phyloP scores from a whole-genome alignment of 2,888 invertebrate genomes.

The Didymodactylos carnosus region DNA sequence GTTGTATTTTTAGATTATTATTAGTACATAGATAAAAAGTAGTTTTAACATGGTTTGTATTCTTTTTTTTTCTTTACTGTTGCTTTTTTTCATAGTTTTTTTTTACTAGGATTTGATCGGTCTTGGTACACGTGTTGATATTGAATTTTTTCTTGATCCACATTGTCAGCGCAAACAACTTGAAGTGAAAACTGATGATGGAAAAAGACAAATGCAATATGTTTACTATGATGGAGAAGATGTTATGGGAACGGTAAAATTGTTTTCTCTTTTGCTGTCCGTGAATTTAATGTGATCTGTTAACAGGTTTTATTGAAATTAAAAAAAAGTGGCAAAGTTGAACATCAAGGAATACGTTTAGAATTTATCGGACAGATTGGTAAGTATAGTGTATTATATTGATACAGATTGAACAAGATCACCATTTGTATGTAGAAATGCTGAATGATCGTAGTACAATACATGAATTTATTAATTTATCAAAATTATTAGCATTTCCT shows the following conservation, averaged over 20 bases:
- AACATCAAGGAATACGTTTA: slow-evolving; percentile 97
- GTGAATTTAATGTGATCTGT: slow-evolving; percentile 2
- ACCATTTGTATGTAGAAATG: slow-evolving; percentile 49
- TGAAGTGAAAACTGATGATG: slow-evolving; percentile 3
- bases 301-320: slow-evolving; percentile 68
- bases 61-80: not conserved
- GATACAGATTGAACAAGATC: no score
- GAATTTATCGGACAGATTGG: slow-evolving; percentile 86
- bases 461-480: slow-evolving; percentile 86
- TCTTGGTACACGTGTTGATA: slow-evolving; percentile 6
- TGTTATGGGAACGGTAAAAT: slow-evolving; percentile 67
- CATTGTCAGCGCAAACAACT: slow-evolving; percentile 4
- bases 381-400: not conserved
- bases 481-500: slow-evolving; percentile 82
- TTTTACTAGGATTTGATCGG: not conserved
- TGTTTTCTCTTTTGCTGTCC: not conserved
- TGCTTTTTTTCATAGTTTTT: not conserved
- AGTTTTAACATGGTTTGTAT: not conserved
- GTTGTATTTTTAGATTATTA: no score
- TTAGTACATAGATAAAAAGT: no score
- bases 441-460: slow-evolving; percentile 97
- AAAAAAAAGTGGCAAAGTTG: slow-evolving; percentile 73
- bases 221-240: slow-evolving; percentile 96
- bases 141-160: slow-evolving; percentile 8
- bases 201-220: not conserved